A percentile compares a stretch with the other conserved stretches of the same genome.
phyloP scores from a whole-genome alignment of 2,888 invertebrate genomes.

The Prosopocoilus inquinatus region DNA sequence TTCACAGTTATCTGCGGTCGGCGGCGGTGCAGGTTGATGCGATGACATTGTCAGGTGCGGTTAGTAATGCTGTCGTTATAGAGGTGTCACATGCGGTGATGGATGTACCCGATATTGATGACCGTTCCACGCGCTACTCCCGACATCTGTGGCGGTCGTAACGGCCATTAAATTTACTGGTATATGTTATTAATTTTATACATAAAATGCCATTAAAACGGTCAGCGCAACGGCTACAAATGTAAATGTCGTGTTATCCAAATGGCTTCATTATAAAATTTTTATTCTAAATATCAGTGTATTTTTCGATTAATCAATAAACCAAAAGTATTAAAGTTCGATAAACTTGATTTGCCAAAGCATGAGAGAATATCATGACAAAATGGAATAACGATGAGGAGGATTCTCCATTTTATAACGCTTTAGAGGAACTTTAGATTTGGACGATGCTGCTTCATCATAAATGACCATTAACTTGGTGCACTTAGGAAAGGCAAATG shows the following conservation, averaged over 20 bases:
- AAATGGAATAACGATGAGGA: too few relatives aligned
- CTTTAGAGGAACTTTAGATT: too few relatives aligned
- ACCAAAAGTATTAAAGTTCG: too few relatives aligned
- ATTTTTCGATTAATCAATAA: too few relatives aligned
- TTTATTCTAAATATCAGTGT: too few relatives aligned
- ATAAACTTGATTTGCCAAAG: too few relatives aligned
- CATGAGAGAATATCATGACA: too few relatives aligned
- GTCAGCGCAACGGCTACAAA: slow-evolving; percentile 1
- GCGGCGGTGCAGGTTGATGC: slow-evolving; percentile 33
- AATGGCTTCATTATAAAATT: neutral
- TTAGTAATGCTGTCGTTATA: slow-evolving; percentile 47
- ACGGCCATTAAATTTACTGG: slow-evolving; percentile 29
- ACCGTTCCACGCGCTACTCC: slow-evolving; percentile 28
- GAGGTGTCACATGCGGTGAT: slow-evolving; percentile 45
- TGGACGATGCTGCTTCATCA: too few relatives aligned
- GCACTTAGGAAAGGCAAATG: too few relatives aligned
- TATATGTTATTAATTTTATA: slow-evolving; percentile 27
- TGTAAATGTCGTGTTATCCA: neutral
- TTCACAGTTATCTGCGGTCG: slow-evolving; percentile 39
- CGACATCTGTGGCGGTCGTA: slow-evolving; percentile 29
- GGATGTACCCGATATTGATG: slow-evolving; percentile 48
- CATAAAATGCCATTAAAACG: slow-evolving; percentile 6
- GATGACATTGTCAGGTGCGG: slow-evolving; percentile 48
- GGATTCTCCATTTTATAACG: too few relatives aligned
- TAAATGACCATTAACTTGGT: too few relatives aligned